Base-by-base conservation (phyloP, 2,113 vertebrate genomes). In the Lophochroa leadbeateri region DNA sequence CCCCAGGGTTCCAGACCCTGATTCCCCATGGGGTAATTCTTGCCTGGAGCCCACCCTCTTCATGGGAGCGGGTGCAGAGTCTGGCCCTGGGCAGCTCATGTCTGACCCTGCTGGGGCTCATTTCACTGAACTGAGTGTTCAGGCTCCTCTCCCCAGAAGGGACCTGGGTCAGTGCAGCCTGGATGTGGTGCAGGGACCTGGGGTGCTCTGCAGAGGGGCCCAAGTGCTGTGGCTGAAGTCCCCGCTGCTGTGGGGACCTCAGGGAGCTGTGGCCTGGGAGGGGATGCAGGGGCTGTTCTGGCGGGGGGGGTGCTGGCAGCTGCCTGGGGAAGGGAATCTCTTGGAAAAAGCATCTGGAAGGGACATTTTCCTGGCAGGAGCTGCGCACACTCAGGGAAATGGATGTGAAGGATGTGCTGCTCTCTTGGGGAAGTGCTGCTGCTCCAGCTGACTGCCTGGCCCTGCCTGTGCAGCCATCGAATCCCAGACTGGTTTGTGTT, bases 1-100 rank as follows among this genome's bases (percentile, higher is more conserved):
- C 27, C 39, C 44, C 0, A 0, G 58, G 3, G 37, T 1, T 0
- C 1, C 0, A 20, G 14, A 37, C 47, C 46, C 81, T 19, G 0
- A 0, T 46, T 44, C 47, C 31, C 55, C 13, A 15, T 0, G 3
- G 52, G 11, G 20, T 65, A 29, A 18, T 19, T 46, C 41, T 47
- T 6, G 1, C 29, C 49, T 17, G 33, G 41, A 65, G 13, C 55
- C 63, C 44, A 49, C 61, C 5, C 49, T 65, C 21, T 77, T 28
- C 6, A 0, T 37, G 70, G 75, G 49, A 33, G 2, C 6, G 43
- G 23, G 16, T 25, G 61, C 46, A 12, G 16, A 31, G 49, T 31
- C 31, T 6, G 3, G 29, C 43, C 37, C 50, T 35, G 55, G 13
- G n/a, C 17, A 24, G 50, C 33, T 79, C 35, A 1, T 3, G 3